These are phyloP conservation scores for Metopia argyrocephala DNA, from an alignment of 2,888 invertebrate genomes.

Conservation along the genomic window DNA sequence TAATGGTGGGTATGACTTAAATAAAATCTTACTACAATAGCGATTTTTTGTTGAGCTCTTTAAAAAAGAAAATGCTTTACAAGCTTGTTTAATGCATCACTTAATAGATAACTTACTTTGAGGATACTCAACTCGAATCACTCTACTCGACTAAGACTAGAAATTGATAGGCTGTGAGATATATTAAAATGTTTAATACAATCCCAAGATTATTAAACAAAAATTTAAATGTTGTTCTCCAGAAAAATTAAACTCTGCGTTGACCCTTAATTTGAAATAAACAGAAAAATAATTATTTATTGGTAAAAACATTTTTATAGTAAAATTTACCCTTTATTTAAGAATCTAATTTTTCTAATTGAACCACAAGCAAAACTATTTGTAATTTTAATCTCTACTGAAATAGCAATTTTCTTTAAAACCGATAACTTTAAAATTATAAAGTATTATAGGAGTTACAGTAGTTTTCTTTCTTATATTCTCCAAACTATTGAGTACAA, in stretches of 20 bases:
- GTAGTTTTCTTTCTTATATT: no score
- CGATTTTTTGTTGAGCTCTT: not conserved
- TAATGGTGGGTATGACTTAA: not conserved
- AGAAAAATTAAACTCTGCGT: not conserved
- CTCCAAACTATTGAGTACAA: not conserved
- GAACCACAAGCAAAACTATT: no score
- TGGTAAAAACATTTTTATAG: not conserved
- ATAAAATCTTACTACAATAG: not conserved
- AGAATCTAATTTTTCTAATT: not conserved
- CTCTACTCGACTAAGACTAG: not conserved
- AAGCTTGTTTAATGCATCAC: not conserved
- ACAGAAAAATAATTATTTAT: not conserved
- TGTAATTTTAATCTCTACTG: no score
- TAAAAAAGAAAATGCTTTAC: not conserved
- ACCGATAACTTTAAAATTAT: no score
- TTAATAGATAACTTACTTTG: not conserved
- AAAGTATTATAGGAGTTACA: no score
- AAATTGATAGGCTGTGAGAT: not conserved
- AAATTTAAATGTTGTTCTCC: not conserved
- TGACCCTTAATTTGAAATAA: not conserved
- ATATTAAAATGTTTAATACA: no score
- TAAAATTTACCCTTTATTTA: not conserved
- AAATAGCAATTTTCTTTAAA: no score
- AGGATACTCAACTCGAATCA: not conserved
- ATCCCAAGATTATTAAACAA: no score